Percentiles rank a stretch among this genome's conserved stretches.
Conservation (phyloP, 2,113 vertebrate species). For the Lophochroa leadbeateri region DNA sequence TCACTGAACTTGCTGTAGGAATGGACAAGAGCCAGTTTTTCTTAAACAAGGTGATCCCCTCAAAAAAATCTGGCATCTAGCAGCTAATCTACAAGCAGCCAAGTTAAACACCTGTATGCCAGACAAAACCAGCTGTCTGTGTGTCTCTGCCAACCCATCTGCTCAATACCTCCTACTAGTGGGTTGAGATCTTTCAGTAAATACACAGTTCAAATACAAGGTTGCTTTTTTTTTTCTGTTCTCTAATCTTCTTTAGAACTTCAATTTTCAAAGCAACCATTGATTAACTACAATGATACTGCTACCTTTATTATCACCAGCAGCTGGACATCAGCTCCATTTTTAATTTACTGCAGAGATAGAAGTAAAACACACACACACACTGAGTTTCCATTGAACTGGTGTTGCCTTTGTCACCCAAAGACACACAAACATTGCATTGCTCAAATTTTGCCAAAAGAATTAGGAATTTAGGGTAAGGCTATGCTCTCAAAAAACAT, state of each 20-base stretch:
- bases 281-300: neutral
- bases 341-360: neutral
- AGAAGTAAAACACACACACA: neutral
- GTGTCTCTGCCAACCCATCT: neutral
- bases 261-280: neutral
- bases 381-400: neutral
- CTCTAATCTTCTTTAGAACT: neutral
- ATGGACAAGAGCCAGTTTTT: neutral
- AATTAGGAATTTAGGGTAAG: neutral
- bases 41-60: slow-evolving; percentile 13
- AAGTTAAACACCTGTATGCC: slow-evolving; percentile 18
- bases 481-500: neutral
- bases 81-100: neutral
- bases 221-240: neutral
- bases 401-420: neutral
- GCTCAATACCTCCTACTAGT: neutral
- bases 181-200: neutral
- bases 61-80: neutral
- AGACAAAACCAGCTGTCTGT: slow-evolving; percentile 7
- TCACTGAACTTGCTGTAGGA: neutral
- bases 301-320: neutral
- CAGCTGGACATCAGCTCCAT: neutral
- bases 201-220: neutral
- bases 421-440: neutral
- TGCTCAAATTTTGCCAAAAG: neutral